These are phyloP conservation scores for Lepidochrysops patricia DNA, from an alignment of 2,888 invertebrate genomes.

Conservation along the genomic window DNA sequence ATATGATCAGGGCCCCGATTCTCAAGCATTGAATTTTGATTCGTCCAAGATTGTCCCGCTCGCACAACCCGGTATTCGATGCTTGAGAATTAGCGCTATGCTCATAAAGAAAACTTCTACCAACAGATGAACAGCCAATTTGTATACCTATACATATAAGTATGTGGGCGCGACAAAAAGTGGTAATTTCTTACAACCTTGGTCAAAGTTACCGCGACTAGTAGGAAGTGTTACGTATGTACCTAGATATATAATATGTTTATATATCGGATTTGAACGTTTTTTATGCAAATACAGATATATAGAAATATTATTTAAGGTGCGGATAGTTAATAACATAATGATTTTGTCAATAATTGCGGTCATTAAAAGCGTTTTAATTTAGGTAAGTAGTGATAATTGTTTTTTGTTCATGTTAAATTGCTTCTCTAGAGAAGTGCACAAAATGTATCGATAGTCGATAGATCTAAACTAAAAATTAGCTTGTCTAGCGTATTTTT, in stretches of 20 bases:
- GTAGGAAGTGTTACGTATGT: constrained; percentile 10
- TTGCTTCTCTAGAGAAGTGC: not conserved
- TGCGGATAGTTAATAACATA: not conserved
- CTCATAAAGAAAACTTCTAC: too few relatives aligned
- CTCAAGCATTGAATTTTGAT: too few relatives aligned
- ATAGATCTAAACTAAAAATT: not conserved
- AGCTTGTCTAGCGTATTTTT: too few relatives aligned
- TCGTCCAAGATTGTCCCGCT: too few relatives aligned
- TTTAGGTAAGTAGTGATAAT: too few relatives aligned
- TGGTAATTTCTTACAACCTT: constrained; percentile 23
- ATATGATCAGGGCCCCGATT: too few relatives aligned
- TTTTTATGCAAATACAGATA: not conserved
- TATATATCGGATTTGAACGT: not conserved
- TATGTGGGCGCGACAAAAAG: constrained; percentile 20
- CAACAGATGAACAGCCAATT: not conserved
- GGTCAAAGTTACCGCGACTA: constrained; percentile 14
- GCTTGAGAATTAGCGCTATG: too few relatives aligned
- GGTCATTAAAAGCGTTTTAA: not conserved
- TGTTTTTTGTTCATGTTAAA: not conserved
- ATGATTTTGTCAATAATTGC: not conserved
- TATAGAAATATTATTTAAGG: not conserved
- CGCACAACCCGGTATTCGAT: too few relatives aligned
- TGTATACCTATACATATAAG: too few relatives aligned
- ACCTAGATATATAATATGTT: not conserved
- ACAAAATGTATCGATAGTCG: not conserved